Base-by-base conservation (phyloP, 2,888 invertebrate species). In the Agrenia bidenticulata region DNA sequence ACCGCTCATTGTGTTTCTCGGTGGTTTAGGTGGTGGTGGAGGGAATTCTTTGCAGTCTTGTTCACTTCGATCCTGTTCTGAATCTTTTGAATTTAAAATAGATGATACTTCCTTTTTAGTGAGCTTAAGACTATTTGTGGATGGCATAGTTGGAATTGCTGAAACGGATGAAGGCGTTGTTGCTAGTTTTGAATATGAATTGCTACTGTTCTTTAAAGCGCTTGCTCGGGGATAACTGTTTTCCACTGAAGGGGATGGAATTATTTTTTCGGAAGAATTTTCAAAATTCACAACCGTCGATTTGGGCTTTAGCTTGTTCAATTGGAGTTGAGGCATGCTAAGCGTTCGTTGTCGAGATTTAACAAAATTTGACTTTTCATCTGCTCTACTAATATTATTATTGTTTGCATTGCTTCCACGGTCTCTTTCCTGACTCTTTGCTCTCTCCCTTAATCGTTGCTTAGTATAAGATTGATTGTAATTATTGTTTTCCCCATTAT, bases 261-360 rank as follows among this genome's bases (percentile, higher is more conserved):
- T 42, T 19, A 32, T 32, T 58, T 61, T 61, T n/a, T 66, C 63
- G 15, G 59, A 50, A 17, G 65, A 45, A 11, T 64, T 57, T n/a
- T 73, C 73, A 55, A 73, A 67, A 55, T 66, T 69, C 2, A 73
- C 67, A 19, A 65, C 66, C 9, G 69, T 63, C 7, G 72, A 70
- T n/a, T 63, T 66, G 0, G 74, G 68, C 59, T 76, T 76, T 21
- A 76, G 67, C 60, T 76, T 76, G 60, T 67, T 73, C 50, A 74
- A 45, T 55, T 86, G 81, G 68, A 90, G 80, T 77, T 92, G 91
- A 2, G 92, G 91, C 88, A 92, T 89, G 78, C 90, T 91, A 45
- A 89, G 81, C 1, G 91, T 88, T 74, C 91, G 83, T 78, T 89
- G 88, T 77, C 88, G 88, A 32, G 84, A 84, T 77, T 87, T 86